phyloP scores from a whole-genome alignment of 2,113 vertebrate species.

The Anolis carolinensis region DNA sequence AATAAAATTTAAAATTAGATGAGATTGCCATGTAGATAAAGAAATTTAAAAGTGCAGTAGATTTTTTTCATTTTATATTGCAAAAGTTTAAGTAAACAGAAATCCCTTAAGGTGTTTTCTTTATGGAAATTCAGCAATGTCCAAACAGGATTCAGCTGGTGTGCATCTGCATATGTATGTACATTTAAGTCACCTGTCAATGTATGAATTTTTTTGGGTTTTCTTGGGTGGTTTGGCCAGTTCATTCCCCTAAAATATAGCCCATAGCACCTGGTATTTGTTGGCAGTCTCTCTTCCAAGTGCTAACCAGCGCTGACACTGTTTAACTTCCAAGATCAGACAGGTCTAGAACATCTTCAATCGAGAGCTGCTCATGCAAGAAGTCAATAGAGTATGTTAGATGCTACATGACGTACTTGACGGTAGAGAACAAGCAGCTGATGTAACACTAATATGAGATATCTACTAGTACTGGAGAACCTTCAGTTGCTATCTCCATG shows the following conservation, averaged over 20 bases:
- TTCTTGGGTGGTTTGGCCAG: too few relatives aligned
- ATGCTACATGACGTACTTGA: slow-evolving; percentile 8
- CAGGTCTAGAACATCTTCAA: background rate
- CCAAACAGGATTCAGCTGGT: slow-evolving; percentile 2
- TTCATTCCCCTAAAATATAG: too few relatives aligned
- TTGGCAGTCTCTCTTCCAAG: too few relatives aligned
- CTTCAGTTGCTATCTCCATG: background rate
- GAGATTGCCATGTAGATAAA: background rate
- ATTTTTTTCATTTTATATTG: slow-evolving; percentile 30
- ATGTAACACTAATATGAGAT: rapidly evolving
- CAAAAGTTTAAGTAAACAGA: background rate
- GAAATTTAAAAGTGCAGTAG: background rate
- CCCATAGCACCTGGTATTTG: too few relatives aligned
- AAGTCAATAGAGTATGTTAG: background rate
- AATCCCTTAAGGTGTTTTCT: background rate
- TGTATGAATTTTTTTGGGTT: too few relatives aligned
- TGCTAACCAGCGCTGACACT: too few relatives aligned
- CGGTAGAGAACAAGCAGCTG: slow-evolving; percentile 1
- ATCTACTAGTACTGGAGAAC: background rate
- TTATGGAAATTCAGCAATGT: rapidly evolving
- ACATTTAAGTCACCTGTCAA: too few relatives aligned
- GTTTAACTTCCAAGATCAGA: too few relatives aligned
- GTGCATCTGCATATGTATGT: too few relatives aligned
- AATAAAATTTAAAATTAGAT: background rate
- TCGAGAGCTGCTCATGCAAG: background rate